A percentile compares a stretch with the other conserved stretches of the same genome.
These are phyloP conservation scores for Aphelinus atriplicis DNA, from an alignment of 1,140 invertebrate species.

Conservation along the genomic window DNA sequence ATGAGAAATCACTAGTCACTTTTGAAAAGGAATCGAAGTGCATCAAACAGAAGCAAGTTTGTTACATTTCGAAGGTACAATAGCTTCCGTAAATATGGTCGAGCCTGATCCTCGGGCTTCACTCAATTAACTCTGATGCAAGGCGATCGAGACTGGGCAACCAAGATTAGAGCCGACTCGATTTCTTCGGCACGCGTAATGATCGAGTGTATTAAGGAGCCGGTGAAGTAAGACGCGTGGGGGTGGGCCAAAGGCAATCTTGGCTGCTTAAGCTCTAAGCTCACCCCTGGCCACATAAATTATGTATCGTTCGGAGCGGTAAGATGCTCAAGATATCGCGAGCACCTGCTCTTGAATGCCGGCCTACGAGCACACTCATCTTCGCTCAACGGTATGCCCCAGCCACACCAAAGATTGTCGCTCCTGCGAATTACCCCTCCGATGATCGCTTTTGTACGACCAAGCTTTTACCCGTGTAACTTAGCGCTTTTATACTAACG, in stretches of 20 bases:
- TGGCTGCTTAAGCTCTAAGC: constrained; percentile 58
- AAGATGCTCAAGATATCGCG: constrained; percentile 65
- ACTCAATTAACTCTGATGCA: too few species aligned
- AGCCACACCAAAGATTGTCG: background rate
- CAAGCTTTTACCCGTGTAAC: too few species aligned
- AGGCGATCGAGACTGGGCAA: background rate
- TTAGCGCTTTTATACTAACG: too few species aligned
- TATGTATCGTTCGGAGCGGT: constrained; percentile 65
- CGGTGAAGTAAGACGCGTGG: constrained; percentile 13
- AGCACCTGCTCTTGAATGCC: constrained; percentile 64
- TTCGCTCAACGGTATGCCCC: background rate
- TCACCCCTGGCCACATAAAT: constrained; percentile 64
- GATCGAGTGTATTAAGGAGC: constrained; percentile 32
- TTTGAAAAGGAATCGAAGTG: too few species aligned
- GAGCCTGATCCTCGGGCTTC: too few species aligned
- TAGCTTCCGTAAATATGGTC: too few species aligned
- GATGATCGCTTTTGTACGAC: too few species aligned
- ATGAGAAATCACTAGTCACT: too few species aligned
- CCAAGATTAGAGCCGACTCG: background rate
- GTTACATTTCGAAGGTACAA: too few species aligned
- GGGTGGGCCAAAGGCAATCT: constrained; percentile 26
- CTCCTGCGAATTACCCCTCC: background rate
- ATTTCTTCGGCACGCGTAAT: constrained; percentile 29
- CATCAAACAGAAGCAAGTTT: too few species aligned
- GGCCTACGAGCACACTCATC: constrained; percentile 19